Base-by-base conservation (phyloP, 2,797 vertebrate genomes). In the Alosa sapidissima region DNA sequence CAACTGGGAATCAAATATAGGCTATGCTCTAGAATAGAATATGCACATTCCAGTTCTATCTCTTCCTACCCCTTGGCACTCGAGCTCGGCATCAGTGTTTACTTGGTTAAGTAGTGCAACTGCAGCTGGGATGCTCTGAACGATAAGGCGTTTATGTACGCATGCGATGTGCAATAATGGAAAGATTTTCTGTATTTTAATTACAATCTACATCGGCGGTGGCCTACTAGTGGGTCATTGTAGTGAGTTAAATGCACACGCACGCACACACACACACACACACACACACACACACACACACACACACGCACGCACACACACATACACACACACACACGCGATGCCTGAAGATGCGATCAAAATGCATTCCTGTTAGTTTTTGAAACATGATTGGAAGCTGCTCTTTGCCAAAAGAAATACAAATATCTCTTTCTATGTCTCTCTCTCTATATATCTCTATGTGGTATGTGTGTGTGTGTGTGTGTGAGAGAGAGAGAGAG, bases 371-470 rank as follows among this genome's bases (percentile, higher is more conserved):
- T 72, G 36, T 28, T 36, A 2, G 3, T 41, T 72, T 72, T 68
- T 13, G 19, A 16, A 6, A 58, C 55, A 58, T 58, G 19, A 0
- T 7, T n/a, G n/a, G n/a, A 6, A 21, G 55, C 55, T 21, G 16
- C 54, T 4, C 4, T 36, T 36, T 13, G 4, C 3, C 0, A 5
- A 41, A 10, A 33, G 65, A 36, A 72, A 62, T n/a, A 58, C 13
- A 6, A 33, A 24, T 72, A 10, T 10, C 9, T 68, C 89, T 86
- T 89, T 91, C 88, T 90, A 89, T 48, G 28, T 87, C 91, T 36
- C 33, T 81, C 81, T 72, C 5, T 52, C 13, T 52, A 0, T 52
- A 2, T 52, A 10, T 52, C 2, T 52, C 11, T 52, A 2, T 2
- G 51, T 14, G 51, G 81, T 21, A 33, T 83, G 49, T 41, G 82